These are phyloP conservation scores for Stictocephala bisonia DNA, from an alignment of 2,888 invertebrate species.

Conservation along the genomic window DNA sequence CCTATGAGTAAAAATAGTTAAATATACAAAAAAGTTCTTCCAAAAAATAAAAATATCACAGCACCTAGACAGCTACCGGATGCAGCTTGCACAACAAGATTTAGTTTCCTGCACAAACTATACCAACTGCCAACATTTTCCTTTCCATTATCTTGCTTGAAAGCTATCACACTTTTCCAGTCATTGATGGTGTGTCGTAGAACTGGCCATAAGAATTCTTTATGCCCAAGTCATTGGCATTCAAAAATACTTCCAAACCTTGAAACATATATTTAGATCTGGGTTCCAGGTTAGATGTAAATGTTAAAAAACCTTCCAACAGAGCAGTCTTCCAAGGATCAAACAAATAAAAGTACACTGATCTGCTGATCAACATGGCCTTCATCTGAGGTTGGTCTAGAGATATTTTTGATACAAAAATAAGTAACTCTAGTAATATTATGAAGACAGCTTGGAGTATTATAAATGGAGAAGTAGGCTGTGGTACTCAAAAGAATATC, in stretches of 20 bases:
- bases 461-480: too few species aligned
- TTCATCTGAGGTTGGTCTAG: neutral
- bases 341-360: neutral
- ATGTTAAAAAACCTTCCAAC: neutral
- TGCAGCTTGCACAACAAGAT: too few species aligned
- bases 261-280: neutral
- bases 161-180: neutral
- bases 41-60: neutral
- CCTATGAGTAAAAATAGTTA: neutral
- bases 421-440: too few species aligned
- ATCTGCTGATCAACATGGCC: neutral
- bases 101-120: too few species aligned
- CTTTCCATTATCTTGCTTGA: too few species aligned
- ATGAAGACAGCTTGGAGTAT: too few species aligned
- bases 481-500: too few species aligned
- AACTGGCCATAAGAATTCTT: neutral
- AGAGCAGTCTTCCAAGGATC: neutral
- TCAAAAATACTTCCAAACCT: neutral
- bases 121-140: too few species aligned
- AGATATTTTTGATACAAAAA: too few species aligned
- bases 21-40: neutral
- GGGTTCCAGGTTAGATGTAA: neutral
- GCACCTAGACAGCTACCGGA: too few species aligned
- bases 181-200: neutral
- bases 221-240: neutral